phyloP scores from a whole-genome alignment of 2,888 invertebrate species.

The Cylindroiulus punctatus region DNA sequence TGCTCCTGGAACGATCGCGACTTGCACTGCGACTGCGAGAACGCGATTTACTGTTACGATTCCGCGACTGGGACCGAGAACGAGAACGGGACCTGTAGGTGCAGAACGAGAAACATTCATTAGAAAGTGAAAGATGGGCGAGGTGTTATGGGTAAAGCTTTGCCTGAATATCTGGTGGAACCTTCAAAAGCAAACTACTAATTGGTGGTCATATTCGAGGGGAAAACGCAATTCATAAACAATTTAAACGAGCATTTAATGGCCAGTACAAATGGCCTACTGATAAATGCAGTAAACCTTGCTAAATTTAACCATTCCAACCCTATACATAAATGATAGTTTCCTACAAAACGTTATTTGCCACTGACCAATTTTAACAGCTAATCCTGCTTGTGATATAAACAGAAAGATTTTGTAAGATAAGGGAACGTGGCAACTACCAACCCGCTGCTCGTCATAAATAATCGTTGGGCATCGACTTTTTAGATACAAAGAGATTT shows the following conservation, averaged over 20 bases:
- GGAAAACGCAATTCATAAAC: neutral
- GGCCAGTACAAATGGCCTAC: neutral
- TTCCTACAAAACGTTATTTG: neutral
- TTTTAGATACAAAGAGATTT: constrained; percentile 18
- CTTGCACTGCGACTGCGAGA: constrained; percentile 55
- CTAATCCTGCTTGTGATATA: neutral
- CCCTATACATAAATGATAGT: neutral
- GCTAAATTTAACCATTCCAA: neutral
- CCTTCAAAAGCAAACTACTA: constrained; percentile 10
- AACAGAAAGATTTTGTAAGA: neutral
- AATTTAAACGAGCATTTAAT: neutral
- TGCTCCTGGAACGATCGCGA: constrained; percentile 50
- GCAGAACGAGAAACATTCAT: constrained; percentile 9
- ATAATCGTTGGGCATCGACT: neutral
- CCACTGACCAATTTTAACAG: neutral
- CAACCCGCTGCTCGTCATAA: neutral
- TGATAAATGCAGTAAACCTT: neutral
- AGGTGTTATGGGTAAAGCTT: neutral
- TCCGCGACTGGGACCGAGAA: constrained; percentile 53
- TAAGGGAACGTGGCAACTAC: neutral
- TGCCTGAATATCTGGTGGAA: constrained; percentile 10
- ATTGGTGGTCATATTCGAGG: neutral
- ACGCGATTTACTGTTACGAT: constrained; percentile 56
- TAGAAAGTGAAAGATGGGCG: neutral
- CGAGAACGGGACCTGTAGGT: constrained; percentile 53